Base-by-base conservation (phyloP, 2,888 invertebrate genomes). In the Lysandra coridon region DNA sequence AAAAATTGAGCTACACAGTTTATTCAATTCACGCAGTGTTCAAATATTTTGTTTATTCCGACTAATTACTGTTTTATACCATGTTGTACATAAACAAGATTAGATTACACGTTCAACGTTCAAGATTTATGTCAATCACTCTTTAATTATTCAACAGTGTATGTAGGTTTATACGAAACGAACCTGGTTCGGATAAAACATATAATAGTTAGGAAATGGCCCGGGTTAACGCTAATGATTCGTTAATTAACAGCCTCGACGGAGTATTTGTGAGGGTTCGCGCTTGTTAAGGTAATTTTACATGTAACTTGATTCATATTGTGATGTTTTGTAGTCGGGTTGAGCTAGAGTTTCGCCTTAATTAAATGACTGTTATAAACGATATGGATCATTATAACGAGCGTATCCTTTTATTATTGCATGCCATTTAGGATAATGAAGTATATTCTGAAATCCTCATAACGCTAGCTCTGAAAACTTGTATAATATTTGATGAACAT, bases 171-270 rank as follows among this genome's bases (percentile, higher is more conserved):
- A 75, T 75, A 53, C 53, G 23, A 75, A 75, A 49, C 49, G 76
- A 80, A 76, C 78, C 62, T 44, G 69, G 62, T 60, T 73, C 40
- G 73, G 79, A 76, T 78, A 78, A 79, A 82, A 81, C 81, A 81
- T 82, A 78, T 80, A 80, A 80, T 79, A 78, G 79, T 80, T 79
- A 73, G 79, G 81, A 81, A 81, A 81, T 79, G 79, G 80, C 76
- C 80, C 78, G 60, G 80, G 79, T 81, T 78, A 80, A 78, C 78
- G 76, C 57, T 80, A 80, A 80, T 81, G 79, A 82, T 82, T 82
- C 80, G 80, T 81, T 81, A 83, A 83, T 80, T 81, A 80, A 80
- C 60, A 78, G 49, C 49, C 49, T 78, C 76, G 53, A 6, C 76
- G 76, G 76, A 53, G 57, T 76, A 76, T 53, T 76, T 76, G 76